Base-by-base conservation (phyloP, 1,140 invertebrate species). In the Calosoma granatense region DNA sequence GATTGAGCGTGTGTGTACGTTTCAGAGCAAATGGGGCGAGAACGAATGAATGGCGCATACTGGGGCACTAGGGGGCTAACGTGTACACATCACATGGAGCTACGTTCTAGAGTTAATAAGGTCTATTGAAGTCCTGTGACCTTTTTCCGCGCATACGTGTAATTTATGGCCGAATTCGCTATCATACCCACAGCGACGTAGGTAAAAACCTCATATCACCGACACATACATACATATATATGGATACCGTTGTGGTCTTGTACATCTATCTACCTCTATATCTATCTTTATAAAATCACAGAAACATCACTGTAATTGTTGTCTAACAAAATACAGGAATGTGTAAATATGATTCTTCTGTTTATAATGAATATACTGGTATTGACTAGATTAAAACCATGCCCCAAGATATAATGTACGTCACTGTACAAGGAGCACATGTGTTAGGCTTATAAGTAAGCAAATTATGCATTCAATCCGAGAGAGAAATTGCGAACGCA, bases 21-120 rank as follows among this genome's bases (percentile, higher is more conserved):
- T 47, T 47, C 3, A 17, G 15, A 47, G 41, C 41, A 47, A 47
- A 47, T 47, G 41, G 41, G 41, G 41, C 41, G 41, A 47, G 17
- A 47, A 17, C 9, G 41, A 47, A 4, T 47, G 41, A 47, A 47
- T 47, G 17, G 41, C 4, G 15, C 26, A 36, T 4, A 9, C 9
- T 47, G 41, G 15, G 41, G 9, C 17, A 9, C 41, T 47, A 4
- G 41, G 17, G 41, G 41, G 41, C 41, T 12, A 47, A 47, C 26
- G 15, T 17, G 41, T 47, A 47, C 41, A 47, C 41, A 47, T 9
- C 26, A 36, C 26, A n/a, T 9, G n/a, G n/a, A 36, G 9, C 17
- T 47, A 11, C 17, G 3, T 47, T 12, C 15, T 17, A 47, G 41
- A 17, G 41, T 47, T 47, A 47, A 47, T 47, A 47, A 47, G 41